Percentiles rank a stretch among this genome's conserved stretches.
phyloP scores from a whole-genome alignment of 2,113 vertebrate genomes.

The Channa argus region DNA sequence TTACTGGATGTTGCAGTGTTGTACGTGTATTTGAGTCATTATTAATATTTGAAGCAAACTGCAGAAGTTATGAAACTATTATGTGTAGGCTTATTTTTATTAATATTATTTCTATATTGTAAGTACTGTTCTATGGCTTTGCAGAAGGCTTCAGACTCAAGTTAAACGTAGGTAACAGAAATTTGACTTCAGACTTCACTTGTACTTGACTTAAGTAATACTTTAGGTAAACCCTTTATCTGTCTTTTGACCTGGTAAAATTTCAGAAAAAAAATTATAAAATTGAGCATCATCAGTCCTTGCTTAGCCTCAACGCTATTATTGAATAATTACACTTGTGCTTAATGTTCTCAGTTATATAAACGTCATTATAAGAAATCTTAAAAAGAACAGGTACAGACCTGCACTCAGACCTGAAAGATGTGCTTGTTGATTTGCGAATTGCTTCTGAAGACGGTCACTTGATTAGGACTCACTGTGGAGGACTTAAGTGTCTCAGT shows the following conservation, averaged over 20 bases:
- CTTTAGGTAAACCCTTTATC: neutral
- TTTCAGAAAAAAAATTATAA: neutral
- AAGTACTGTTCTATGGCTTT: too few species aligned
- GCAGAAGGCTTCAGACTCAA: too few species aligned
- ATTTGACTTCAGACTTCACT: neutral
- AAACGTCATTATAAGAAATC: neutral
- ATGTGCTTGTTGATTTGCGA: too few species aligned
- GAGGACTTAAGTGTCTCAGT: neutral
- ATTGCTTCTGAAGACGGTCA: neutral
- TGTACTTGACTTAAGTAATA: neutral
- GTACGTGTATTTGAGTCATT: neutral
- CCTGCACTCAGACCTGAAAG: neutral
- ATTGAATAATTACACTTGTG: neutral
- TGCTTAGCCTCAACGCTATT: neutral
- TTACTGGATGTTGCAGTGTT: conserved; percentile 35
- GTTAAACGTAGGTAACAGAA: too few species aligned
- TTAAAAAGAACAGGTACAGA: neutral
- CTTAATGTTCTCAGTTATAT: neutral
- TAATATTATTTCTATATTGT: too few species aligned
- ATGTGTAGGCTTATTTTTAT: too few species aligned
- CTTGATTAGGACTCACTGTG: neutral
- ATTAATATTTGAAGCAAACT: neutral
- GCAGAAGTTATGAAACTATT: too few species aligned
- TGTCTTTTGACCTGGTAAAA: neutral
- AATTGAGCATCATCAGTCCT: too few species aligned